Evolutionary conservation across 2,888 invertebrate species (phyloP).

Genomic region (Stenolophus ochropezus): DNA sequence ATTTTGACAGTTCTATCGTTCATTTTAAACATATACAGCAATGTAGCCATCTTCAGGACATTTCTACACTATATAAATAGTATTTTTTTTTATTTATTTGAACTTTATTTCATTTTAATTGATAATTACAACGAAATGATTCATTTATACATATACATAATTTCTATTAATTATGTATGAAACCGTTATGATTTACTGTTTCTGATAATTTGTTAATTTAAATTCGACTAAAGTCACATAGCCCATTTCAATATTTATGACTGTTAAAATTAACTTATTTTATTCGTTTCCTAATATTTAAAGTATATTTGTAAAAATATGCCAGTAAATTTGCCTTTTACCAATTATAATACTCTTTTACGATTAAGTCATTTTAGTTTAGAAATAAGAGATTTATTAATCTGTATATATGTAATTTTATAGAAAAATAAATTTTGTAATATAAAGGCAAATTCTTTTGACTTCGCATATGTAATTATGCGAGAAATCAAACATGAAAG

Average conservation of each 20-base stretch:
- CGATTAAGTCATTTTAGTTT: conserved; percentile 21
- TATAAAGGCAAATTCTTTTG: neutral
- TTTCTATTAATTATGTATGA: no score
- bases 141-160: no score
- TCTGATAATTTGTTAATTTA: no score
- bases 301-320: conserved; percentile 30
- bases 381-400: conserved; percentile 44
- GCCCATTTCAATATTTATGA: conserved; percentile 25
- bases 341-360: conserved; percentile 44
- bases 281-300: conserved; percentile 26
- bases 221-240: no score
- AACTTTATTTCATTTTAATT: no score
- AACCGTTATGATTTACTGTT: no score
- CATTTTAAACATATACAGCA: no score
- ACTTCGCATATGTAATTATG: neutral
- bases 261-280: conserved; percentile 38
- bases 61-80: no score
- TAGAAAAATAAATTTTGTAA: conserved; percentile 55
- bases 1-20: no score
- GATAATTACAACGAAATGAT: no score
- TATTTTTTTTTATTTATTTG: no score
- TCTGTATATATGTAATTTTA: conserved; percentile 57
- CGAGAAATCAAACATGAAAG: neutral
- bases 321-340: conserved; percentile 44
- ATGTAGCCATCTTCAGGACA: no score